A percentile compares a stretch with the other conserved stretches of the same genome.
These are phyloP conservation scores for Amblyraja radiata DNA, from an alignment of 2,797 vertebrate genomes.

Conservation along the genomic window DNA sequence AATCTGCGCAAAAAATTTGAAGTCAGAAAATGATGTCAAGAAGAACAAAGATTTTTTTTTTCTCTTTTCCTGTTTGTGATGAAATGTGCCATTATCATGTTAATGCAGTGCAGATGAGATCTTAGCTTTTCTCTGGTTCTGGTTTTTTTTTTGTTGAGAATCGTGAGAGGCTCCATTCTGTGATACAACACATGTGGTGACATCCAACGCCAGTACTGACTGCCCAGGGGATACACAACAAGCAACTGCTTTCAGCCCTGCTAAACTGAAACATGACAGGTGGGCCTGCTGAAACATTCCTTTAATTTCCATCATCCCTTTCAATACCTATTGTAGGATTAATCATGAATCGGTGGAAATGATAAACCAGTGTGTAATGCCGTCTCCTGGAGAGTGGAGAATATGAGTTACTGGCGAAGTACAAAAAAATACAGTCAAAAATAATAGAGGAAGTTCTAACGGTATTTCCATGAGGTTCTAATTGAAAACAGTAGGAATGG, in stretches of 20 bases:
- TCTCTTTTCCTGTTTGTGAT: not conserved
- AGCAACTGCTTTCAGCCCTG: constrained; percentile 46
- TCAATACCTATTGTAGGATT: constrained; percentile 44
- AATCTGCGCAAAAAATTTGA: not conserved
- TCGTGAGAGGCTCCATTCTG: constrained; percentile 40
- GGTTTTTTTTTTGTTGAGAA: not conserved
- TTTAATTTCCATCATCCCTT: constrained; percentile 50
- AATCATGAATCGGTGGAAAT: constrained; percentile 42
- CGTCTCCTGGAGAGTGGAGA: constrained; percentile 5
- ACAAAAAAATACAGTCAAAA: constrained; percentile 16
- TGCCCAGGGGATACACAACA: constrained; percentile 54
- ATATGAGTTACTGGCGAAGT: constrained; percentile 9
- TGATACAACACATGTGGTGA: constrained; percentile 48
- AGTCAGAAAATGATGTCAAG: not conserved
- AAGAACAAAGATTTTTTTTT: not conserved
- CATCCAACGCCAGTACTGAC: constrained; percentile 41
- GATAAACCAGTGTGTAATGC: constrained; percentile 25
- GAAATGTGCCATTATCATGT: constrained; percentile 27
- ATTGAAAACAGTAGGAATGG: constrained; percentile 23
- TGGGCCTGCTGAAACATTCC: constrained; percentile 52
- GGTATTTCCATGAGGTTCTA: constrained; percentile 14
- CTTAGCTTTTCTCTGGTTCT: not conserved
- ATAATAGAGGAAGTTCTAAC: constrained; percentile 22
- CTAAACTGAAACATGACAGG: not conserved
- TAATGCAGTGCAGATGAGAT: constrained; percentile 36